A percentile compares a stretch with the other conserved stretches of the same genome.
Evolutionary conservation across 2,888 invertebrate species (phyloP).

Genomic region (Sepiola atlantica): DNA sequence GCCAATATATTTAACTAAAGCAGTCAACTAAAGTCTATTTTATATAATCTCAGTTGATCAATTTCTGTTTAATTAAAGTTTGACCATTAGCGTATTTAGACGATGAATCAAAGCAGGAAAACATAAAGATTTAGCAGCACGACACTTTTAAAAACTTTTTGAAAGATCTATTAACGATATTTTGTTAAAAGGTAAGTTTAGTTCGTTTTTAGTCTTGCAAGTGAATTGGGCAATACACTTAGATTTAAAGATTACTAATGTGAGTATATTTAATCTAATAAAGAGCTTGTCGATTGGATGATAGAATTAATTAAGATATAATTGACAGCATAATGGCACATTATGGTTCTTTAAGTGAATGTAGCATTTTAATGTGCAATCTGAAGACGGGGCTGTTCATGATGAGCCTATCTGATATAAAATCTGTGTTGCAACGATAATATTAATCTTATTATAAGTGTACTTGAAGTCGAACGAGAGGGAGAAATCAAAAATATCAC

Average conservation of each 20-base stretch:
- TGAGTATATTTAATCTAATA: background rate
- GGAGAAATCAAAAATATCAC: background rate
- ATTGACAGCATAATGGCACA: background rate
- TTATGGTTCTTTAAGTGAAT: background rate
- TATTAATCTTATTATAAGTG: background rate
- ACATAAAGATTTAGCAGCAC: background rate
- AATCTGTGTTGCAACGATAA: background rate
- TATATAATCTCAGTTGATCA: background rate
- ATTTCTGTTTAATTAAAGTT: background rate
- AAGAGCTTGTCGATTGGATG: constrained; percentile 15
- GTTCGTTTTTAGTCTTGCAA: background rate
- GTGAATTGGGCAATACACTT: background rate
- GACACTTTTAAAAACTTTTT: background rate
- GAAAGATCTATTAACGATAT: background rate
- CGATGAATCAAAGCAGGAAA: background rate
- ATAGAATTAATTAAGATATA: background rate
- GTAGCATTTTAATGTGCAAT: background rate
- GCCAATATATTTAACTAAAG: background rate
- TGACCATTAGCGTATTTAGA: background rate
- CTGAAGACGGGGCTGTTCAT: background rate
- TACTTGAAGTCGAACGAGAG: background rate
- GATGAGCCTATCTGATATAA: background rate
- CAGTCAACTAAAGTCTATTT: background rate
- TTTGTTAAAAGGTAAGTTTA: background rate
- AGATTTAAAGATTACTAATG: constrained; percentile 20